Evolutionary conservation across 2,113 vertebrate genomes (phyloP), one percentile per base, ranked within the genome.

Genomic region (Syngnathoides biaculeatus): DNA sequence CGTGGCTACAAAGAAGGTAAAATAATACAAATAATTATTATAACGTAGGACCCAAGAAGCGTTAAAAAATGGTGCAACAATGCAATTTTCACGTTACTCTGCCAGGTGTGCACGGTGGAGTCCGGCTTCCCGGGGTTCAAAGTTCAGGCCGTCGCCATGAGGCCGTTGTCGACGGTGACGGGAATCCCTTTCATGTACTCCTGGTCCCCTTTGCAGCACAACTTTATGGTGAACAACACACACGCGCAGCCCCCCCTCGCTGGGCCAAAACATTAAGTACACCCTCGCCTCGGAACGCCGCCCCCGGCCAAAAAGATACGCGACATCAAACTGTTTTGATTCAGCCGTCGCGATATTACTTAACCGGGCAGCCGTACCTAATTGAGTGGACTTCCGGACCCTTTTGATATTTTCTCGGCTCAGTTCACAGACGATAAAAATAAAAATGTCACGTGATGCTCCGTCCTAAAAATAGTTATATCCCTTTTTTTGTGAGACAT

Each of bases 101-200:
- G 80, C 73, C 91, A 91, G 84, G 89, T 97, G 94, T 98, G 95
- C 69, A 91, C 93, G 0, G 94, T 98, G 52, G 97, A 98, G 90
- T 98, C 94, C 82, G 92, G 92, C 65, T 96, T 96, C 86, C 94
- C 96, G 0, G 93, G 88, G 55, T 96, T 96, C 84, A 89, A 94
- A 59, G 92, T 93, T 81, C 97, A 99, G 81, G 91, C 92, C 17
- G 88, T 97, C 73, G 88, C 93, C 85, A 95, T 95, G 94, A 93
- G 93, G 75, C 94, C 95, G 4, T 86, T 98, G 80, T 96, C 96
- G 75, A 97, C 95, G 0, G 96, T 98, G 83, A 94, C 97, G 0
- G 91, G 96, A 84, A 95, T 98, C 84, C 97, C 97, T 69, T 97
- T 99, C 80, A 99, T 99, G 97, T 97, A 98, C 80, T 97, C 97